Conservation (phyloP, 2,113 vertebrate species). For the Syngnathoides biaculeatus region DNA sequence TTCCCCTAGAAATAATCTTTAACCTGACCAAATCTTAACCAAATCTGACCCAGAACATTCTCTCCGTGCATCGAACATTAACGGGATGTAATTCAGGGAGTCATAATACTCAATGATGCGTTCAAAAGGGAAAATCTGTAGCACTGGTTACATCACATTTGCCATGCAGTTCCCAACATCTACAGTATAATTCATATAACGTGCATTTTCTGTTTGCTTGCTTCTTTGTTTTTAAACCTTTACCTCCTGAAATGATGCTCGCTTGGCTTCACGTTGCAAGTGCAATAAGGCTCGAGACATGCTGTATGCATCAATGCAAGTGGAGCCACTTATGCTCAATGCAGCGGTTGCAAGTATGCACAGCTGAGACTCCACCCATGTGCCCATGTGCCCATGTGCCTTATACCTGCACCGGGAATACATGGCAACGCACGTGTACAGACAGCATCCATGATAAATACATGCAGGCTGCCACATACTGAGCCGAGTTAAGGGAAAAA, state of each 20-base stretch:
- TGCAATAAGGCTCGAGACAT: background rate
- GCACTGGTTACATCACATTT: background rate
- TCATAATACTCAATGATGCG: no score
- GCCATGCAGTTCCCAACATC: background rate
- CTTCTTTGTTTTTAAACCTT: background rate
- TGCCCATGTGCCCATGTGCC: background rate
- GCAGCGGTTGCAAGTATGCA: slow-evolving; percentile 54
- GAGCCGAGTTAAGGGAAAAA: no score
- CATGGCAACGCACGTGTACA: background rate
- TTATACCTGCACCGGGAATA: no score
- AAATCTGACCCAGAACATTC: no score
- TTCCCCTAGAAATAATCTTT: no score
- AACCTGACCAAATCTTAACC: no score
- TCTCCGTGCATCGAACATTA: no score
- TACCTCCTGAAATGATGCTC: background rate
- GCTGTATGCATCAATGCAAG: background rate
- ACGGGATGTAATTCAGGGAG: no score
- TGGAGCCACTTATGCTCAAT: slow-evolving; percentile 27
- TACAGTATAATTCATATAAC: background rate
- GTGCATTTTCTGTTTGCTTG: background rate
- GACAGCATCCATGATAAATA: background rate
- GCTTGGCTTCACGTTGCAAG: background rate
- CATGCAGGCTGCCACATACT: background rate
- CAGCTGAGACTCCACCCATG: slow-evolving; percentile 49
- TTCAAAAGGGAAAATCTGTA: background rate